These are phyloP conservation scores for Dipus sagitta DNA, from an alignment of 2,797 vertebrate genomes.

Conservation along the genomic window DNA sequence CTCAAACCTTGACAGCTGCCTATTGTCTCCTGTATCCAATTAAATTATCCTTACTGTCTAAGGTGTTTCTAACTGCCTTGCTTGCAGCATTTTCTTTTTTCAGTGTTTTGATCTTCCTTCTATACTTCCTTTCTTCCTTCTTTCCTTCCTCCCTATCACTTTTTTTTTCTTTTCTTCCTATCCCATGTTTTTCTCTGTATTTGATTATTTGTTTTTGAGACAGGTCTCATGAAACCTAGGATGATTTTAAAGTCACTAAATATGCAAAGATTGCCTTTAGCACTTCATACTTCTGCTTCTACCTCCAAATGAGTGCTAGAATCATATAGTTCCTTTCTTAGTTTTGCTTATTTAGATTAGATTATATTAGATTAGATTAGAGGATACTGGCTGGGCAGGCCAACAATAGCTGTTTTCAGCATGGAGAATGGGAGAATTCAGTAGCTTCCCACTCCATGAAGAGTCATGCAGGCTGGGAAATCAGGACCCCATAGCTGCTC, in stretches of 20 bases:
- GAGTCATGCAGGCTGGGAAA: too few relatives aligned
- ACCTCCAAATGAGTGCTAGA: too few relatives aligned
- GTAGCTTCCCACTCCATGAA: too few relatives aligned
- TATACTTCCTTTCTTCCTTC: too few relatives aligned
- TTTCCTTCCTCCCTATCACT: too few relatives aligned
- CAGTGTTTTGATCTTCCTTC: background rate
- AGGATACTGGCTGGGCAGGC: too few relatives aligned
- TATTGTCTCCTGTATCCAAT: slow-evolving; percentile 63
- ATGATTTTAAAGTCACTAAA: background rate
- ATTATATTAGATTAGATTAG: too few relatives aligned
- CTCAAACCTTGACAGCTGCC: slow-evolving; percentile 21
- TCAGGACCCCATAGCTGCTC: too few relatives aligned
- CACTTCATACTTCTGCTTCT: background rate
- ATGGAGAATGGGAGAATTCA: too few relatives aligned
- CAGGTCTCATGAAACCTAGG: background rate
- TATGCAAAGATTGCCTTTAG: background rate
- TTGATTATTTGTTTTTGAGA: background rate
- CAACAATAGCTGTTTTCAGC: too few relatives aligned
- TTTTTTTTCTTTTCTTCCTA: too few relatives aligned
- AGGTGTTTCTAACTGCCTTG: slow-evolving; percentile 30
- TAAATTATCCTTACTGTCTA: slow-evolving; percentile 53
- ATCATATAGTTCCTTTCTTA: background rate
- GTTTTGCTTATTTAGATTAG: background rate
- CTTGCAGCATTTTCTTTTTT: background rate
- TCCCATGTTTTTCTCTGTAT: too few relatives aligned